Evolutionary conservation across 2,888 invertebrate species (phyloP), one percentile per base, ranked within the genome.

Genomic region (Ptychoptera contaminata): DNA sequence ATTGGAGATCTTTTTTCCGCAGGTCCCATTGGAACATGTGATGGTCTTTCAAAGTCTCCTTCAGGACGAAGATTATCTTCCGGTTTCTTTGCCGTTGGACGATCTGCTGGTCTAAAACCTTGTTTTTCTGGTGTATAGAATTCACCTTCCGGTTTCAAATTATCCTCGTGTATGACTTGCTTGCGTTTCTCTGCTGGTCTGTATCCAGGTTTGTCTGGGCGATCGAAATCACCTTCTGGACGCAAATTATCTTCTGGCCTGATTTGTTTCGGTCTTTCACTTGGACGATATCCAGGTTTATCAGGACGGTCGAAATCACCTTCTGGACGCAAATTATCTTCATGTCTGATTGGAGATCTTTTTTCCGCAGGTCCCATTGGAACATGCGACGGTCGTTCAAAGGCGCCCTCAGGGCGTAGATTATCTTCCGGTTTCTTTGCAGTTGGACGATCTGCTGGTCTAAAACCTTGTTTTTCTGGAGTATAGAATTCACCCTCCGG

Each of bases 171-270:
- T 50, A 65, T 70, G 29, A 67, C 65, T 16, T 61, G 67, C 37
- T 55, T 58, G 10, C 62, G 67, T 10, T 69, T 59, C 47, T 77
- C 78, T n/a, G 70, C 73, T 11, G 73, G 72, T 2, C 57, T 60
- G 55, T 68, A 72, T 37, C 62, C 56, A 23, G 67, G 63, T 36
- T 60, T 61, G 40, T 60, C 57, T 2, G 67, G 69, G 11, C 59
- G 52, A 37, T 60, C 58, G 48, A 69, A 68, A 1, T 76, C 73
- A 1, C 79, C 78, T 56, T 77, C 79, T 0, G 74, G 69, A 40
- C 61, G 65, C 1, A 78, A 60, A 57, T 78, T 79, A 51, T 79
- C 78, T 51, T 69, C 61, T 0, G 75, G 81, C 51, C 69, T 77
- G 50, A 64, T 71, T 5, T 62, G 64, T 23, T 62, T 61, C 16